Evolutionary conservation across 2,113 vertebrate genomes (phyloP).

Genomic region (Seriola dumerili): DNA sequence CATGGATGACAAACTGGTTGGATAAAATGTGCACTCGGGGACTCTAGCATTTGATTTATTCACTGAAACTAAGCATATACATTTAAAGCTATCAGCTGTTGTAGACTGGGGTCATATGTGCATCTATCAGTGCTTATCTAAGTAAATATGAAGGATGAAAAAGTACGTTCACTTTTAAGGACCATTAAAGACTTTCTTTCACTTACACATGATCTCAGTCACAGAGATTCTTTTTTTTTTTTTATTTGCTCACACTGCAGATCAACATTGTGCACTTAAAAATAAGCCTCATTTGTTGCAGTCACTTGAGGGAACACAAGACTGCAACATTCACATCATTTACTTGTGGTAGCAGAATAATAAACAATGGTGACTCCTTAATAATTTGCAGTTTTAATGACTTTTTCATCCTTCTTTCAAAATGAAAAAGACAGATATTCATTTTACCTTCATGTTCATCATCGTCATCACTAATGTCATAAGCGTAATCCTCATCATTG

Average conservation of each 20-base stretch:
- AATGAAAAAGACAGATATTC: not conserved
- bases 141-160: slow-evolving; percentile 52
- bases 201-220: not conserved
- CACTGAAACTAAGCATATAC: not conserved
- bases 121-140: not conserved
- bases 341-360: not conserved
- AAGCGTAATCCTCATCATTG: slow-evolving; percentile 36
- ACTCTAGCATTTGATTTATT: slow-evolving; percentile 1
- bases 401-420: slow-evolving; percentile 51
- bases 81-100: slow-evolving; percentile 8
- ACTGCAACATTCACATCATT: slow-evolving; percentile 1
- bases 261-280: slow-evolving; percentile 10
- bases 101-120: not conserved
- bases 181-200: not conserved
- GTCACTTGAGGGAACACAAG: not conserved
- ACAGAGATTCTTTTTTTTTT: not conserved
- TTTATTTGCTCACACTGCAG: not conserved
- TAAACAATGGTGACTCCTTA: not conserved
- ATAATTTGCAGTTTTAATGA: slow-evolving; percentile 14
- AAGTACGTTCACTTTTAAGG: slow-evolving; percentile 1
- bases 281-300: not conserved
- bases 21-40: not conserved
- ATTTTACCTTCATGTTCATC: slow-evolving; percentile 62
- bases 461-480: slow-evolving; percentile 48
- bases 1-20: slow-evolving; percentile 10